Conservation (phyloP, 2,797 vertebrate genomes). For the Heterohyrax brucei region DNA sequence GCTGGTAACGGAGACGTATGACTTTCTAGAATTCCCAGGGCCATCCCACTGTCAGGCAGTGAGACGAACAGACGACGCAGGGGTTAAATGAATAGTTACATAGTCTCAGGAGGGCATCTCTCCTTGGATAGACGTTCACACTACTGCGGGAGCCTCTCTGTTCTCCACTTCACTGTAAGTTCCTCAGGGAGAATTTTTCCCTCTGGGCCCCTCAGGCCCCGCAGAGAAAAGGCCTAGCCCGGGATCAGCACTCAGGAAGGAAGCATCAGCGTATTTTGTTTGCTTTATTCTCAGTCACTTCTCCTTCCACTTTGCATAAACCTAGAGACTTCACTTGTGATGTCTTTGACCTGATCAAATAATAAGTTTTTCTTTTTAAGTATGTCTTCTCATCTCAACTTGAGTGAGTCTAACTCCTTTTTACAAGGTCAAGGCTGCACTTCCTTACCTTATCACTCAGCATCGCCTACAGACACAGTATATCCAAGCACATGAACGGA, state of each 20-base stretch:
- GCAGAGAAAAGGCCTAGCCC: neutral
- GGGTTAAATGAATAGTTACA: neutral
- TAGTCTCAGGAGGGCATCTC: neutral
- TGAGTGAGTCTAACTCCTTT: neutral
- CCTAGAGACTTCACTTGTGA: neutral
- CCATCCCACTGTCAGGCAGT: neutral
- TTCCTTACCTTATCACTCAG: neutral
- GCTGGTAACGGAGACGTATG: neutral
- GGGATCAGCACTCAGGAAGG: neutral
- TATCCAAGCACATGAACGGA: neutral
- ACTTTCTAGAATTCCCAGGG: constrained; percentile 48
- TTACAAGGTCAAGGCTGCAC: neutral
- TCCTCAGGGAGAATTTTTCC: neutral
- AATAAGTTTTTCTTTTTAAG: neutral
- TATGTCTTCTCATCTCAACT: neutral
- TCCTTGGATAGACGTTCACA: neutral
- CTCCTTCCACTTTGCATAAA: neutral
- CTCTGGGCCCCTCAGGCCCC: neutral
- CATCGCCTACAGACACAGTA: neutral
- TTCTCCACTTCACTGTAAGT: neutral
- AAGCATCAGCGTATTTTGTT: neutral
- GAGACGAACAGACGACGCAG: neutral
- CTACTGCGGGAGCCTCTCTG: neutral
- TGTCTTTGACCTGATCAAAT: neutral
- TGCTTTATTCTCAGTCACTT: neutral